Base-by-base conservation (phyloP, 2,797 vertebrate species). In the Myotis planiceps region DNA sequence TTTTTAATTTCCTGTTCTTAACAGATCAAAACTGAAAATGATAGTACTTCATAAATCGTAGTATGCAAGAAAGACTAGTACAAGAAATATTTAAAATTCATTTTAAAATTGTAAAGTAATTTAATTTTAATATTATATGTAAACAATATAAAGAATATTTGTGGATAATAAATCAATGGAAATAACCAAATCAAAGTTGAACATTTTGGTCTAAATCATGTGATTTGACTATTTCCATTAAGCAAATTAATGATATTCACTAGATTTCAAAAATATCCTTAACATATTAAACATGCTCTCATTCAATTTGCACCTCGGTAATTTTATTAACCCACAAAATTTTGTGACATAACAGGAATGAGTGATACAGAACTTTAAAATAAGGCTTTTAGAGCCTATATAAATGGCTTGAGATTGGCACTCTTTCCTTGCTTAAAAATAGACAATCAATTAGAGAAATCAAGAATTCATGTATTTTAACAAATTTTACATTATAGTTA, bases 1-100 rank as follows among this genome's bases (percentile, higher is more conserved):
- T 32, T 51, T 74, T 92, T 78, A 6, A 45, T 78, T 51, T 88
- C 65, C 18, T 65, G 39, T 79, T 39, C 7, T 79, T 93, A 66
- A 66, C 14, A 92, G 34, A 32, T 58, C 78, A 75, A 90, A 95
- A 90, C 23, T 58, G 9, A 92, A 95, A 89, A 63, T 58, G 88
- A 29, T 1, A 72, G 42, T 32, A 55, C n/a, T 86, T 80, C 1
- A 1, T 71, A 88, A 97, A 88, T 79, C 15, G 42, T 71, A 27
- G 3, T 13, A 53, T 87, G 3, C 27, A 92, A 94, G 53, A 60
- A 88, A 81, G 14, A 71, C 5, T 65, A 79, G 55, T 68, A 37
- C 74, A 88, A 74, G 55, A 49, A 66, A 93, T 47, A 88, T 29
- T 81, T 85, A 60, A 88, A 82, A 65, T 39, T 37, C 63, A 75